A percentile compares a stretch with the other conserved stretches of the same genome.
Conservation (phyloP, 2,113 vertebrate genomes). For the Tylochromis polylepis region DNA sequence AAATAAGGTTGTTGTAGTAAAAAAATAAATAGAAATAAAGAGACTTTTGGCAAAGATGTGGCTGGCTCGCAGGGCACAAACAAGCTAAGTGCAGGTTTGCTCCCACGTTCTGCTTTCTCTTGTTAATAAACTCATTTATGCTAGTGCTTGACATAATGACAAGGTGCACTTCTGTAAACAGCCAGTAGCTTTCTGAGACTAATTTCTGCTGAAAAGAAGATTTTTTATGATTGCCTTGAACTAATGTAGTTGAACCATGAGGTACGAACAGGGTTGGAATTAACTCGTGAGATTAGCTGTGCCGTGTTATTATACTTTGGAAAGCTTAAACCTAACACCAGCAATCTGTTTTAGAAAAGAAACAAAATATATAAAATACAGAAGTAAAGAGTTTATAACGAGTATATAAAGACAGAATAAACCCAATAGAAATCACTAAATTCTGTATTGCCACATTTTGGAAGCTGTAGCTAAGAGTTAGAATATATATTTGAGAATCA, state of each 20-base stretch:
- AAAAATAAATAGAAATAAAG: not conserved
- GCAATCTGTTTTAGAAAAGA: not conserved
- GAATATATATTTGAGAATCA: not conserved
- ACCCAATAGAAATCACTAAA: not conserved
- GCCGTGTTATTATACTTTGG: not conserved
- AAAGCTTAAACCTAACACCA: not conserved
- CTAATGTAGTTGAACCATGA: not conserved
- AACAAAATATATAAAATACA: not conserved
- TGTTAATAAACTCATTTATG: not conserved
- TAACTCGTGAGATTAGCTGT: not conserved
- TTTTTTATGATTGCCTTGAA: not conserved
- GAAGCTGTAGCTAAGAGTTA: not conserved
- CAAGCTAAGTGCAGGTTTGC: not conserved
- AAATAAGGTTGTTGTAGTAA: not conserved
- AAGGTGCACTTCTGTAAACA: not conserved
- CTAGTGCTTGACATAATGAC: not conserved
- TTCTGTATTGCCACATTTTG: not conserved
- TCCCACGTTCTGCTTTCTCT: not conserved
- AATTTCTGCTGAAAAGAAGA: not conserved
- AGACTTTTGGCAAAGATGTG: not conserved
- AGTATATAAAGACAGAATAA: not conserved
- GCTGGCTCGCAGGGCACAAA: not conserved
- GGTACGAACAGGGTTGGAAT: not conserved
- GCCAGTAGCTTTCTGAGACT: fast-evolving
- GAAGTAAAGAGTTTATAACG: not conserved